Evolutionary conservation across 2,113 vertebrate genomes (phyloP).

Genomic region (Theristicus caerulescens): DNA sequence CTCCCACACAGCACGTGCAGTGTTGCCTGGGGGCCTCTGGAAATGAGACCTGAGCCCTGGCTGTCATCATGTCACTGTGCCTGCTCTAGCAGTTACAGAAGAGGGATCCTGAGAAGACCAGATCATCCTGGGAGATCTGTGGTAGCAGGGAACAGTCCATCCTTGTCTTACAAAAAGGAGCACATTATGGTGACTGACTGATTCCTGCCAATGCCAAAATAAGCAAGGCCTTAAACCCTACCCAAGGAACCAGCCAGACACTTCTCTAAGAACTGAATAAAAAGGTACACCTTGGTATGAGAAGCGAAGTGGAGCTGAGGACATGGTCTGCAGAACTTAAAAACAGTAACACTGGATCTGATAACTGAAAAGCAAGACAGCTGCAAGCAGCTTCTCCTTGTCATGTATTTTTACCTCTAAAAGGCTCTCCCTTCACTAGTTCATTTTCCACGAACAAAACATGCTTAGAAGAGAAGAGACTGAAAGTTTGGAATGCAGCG

Average conservation of each 20-base stretch:
- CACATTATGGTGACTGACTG: not conserved
- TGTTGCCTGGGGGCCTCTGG: not conserved
- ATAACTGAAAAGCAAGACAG: not conserved
- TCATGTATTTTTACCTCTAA: not conserved
- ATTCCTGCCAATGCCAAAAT: not conserved
- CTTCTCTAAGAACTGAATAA: not conserved
- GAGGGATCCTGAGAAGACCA: not conserved
- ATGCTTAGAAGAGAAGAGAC: not conserved
- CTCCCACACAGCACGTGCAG: not conserved
- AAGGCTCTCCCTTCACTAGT: not conserved
- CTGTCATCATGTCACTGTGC: not conserved
- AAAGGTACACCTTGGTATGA: not conserved
- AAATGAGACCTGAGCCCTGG: not conserved
- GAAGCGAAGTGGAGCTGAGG: not conserved
- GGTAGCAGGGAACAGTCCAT: not conserved
- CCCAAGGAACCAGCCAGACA: not conserved
- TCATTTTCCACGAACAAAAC: not conserved
- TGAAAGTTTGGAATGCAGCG: not conserved
- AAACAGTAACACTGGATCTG: not conserved
- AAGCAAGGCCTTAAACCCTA: not conserved
- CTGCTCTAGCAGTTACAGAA: not conserved
- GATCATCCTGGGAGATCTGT: not conserved
- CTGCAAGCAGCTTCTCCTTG: not conserved
- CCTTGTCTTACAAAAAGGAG: not conserved
- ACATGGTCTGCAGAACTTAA: not conserved